phyloP scores from a whole-genome alignment of 1,140 invertebrate species.

The Ericerus pela region DNA sequence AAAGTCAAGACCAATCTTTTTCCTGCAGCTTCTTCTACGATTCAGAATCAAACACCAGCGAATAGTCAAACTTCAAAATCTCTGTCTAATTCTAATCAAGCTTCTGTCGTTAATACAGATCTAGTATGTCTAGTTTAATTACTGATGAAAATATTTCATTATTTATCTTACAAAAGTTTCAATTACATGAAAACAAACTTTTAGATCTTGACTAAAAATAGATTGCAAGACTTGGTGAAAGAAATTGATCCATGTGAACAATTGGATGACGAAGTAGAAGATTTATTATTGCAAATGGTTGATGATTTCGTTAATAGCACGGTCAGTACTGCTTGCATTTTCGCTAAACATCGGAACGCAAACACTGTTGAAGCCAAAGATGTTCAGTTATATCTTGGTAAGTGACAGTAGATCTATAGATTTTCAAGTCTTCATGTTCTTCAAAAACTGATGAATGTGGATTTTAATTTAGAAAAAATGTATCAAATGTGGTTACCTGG shows the following conservation, averaged over 20 bases:
- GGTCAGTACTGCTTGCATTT: slow-evolving; percentile 68
- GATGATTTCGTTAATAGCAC: slow-evolving; percentile 94
- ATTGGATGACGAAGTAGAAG: slow-evolving; percentile 93
- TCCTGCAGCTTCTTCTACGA: not conserved
- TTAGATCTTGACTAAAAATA: slow-evolving; percentile 61
- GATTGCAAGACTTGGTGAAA: slow-evolving; percentile 77
- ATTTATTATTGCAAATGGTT: slow-evolving; percentile 76
- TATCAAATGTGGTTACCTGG: slow-evolving; percentile 95
- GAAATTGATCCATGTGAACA: slow-evolving; percentile 91
- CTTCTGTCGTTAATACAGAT: not conserved
- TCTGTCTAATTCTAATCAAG: not conserved
- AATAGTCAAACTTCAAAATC: not conserved
- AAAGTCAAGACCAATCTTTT: too few relatives aligned
- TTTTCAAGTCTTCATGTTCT: not conserved
- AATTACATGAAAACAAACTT: too few relatives aligned
- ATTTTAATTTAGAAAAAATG: slow-evolving; percentile 57
- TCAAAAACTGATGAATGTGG: slow-evolving; percentile 12
- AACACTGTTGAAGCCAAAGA: slow-evolving; percentile 83
- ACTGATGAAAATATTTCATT: too few relatives aligned
- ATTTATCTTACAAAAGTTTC: not conserved
- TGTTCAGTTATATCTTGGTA: slow-evolving; percentile 85
- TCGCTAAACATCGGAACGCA: slow-evolving; percentile 85
- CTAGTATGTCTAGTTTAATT: not conserved
- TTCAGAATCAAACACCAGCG: not conserved
- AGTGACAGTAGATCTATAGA: slow-evolving; percentile 15